Evolutionary conservation across 2,888 invertebrate species (phyloP).

Genomic region (Camptogramma bilineatum): DNA sequence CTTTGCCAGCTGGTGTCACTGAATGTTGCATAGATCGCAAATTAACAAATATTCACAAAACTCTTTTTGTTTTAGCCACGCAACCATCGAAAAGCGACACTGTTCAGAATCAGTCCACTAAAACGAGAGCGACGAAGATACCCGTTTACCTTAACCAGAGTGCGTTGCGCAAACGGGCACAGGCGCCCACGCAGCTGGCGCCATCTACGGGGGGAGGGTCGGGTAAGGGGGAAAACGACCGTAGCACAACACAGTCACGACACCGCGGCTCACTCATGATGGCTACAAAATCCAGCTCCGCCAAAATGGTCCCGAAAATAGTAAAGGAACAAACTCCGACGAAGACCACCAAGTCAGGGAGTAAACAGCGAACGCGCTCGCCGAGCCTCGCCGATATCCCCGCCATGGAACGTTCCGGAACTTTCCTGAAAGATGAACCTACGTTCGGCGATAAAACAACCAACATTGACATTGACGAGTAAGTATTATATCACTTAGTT

Average conservation of each 20-base stretch:
- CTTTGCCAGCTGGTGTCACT: no score
- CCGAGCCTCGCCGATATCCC: constrained; percentile 52
- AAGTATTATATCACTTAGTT: neutral
- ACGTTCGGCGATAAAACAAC: constrained; percentile 76
- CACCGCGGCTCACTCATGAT: constrained; percentile 73
- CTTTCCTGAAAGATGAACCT: constrained; percentile 91
- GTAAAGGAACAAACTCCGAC: constrained; percentile 51
- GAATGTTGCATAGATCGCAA: no score
- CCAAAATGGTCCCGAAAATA: constrained; percentile 79
- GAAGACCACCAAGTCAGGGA: constrained; percentile 36
- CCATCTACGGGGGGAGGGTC: neutral
- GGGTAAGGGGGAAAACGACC: neutral
- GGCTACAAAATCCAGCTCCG: constrained; percentile 86
- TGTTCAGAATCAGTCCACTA: constrained; percentile 28
- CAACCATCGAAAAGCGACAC: constrained; percentile 48
- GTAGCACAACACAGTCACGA: constrained; percentile 8
- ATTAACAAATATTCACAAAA: neutral
- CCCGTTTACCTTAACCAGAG: constrained; percentile 62
- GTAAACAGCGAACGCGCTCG: constrained; percentile 29
- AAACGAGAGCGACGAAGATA: constrained; percentile 65
- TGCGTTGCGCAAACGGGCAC: neutral
- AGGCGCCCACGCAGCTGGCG: neutral
- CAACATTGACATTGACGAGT: constrained; percentile 60
- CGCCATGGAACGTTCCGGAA: constrained; percentile 87
- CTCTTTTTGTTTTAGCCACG: constrained; percentile 35